These are phyloP conservation scores for Globodera ellingtonae DNA, from an alignment of 1,140 invertebrate genomes.

Conservation along the genomic window DNA sequence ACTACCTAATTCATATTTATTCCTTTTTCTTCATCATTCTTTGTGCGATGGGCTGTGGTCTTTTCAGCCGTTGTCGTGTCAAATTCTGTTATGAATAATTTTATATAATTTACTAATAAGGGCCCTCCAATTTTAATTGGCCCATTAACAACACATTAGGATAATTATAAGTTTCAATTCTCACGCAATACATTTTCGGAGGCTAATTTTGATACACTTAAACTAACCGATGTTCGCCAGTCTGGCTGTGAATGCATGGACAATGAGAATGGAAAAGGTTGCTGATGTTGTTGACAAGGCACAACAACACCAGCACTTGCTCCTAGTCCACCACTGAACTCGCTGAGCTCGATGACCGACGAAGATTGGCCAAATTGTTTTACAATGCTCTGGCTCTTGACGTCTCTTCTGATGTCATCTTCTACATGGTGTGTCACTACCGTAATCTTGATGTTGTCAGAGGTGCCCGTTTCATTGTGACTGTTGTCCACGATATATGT, in stretches of 20 bases:
- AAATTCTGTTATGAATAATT: neutral
- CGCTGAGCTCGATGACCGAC: neutral
- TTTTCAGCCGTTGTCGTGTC: conserved; percentile 4
- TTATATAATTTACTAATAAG: neutral
- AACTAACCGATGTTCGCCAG: no score
- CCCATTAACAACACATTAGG: neutral
- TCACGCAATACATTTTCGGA: no score
- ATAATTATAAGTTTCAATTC: no score
- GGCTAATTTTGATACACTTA: no score
- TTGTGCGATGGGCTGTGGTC: neutral
- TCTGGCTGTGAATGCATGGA: no score
- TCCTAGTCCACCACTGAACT: neutral
- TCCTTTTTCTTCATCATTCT: neutral
- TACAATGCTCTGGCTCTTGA: neutral
- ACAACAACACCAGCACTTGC: neutral
- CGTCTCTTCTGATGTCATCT: neutral
- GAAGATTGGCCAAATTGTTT: neutral
- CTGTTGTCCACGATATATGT: neutral
- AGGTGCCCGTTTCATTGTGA: neutral
- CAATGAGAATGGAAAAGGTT: neutral
- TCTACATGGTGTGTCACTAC: neutral
- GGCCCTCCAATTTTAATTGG: neutral
- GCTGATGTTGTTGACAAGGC: neutral
- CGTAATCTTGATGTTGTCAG: neutral
- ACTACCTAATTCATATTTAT: neutral